Evolutionary conservation across 2,797 vertebrate species (phyloP), one percentile per base, ranked within the genome.

Genomic region (Pempheris klunzingeri): DNA sequence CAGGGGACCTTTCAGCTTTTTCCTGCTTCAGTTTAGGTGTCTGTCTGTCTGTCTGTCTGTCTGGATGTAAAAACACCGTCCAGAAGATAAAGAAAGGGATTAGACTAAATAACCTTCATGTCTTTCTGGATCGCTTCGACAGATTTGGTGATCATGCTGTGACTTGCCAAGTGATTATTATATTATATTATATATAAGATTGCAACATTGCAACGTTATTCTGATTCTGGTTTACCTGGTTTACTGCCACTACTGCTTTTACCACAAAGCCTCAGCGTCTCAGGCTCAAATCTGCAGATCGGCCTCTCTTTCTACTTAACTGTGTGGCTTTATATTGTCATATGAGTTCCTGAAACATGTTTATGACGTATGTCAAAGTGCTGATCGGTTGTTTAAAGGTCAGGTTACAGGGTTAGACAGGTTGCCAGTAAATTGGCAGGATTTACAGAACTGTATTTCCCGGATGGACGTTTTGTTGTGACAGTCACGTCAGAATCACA

Each of bases 11-110:
- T 32, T 59, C 22, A 62, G 13, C 17, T 22, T 62, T 71, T 71
- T 58, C 44, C 70, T 66, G 71, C 36, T 50, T 63, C 30, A n/a
- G 4, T 26, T 18, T 46, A 28, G 32, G 44, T 26, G 38, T 62
- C 52, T 58, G 49, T 57, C 20, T n/a, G n/a, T n/a, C n/a, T n/a
- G n/a, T n/a, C n/a, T n/a, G n/a, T 3, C 3, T 47, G 41, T 52
- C 22, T 72, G 43, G 22, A 53, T 53, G 53, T 52, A 41, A 47
- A 60, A 44, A 39, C 18, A 57, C 34, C 52, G 34, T 20, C n/a
- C 20, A 46, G 52, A 18, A 20, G 36, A 75, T 44, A 26, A n/a
- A n/a, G n/a, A n/a, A n/a, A n/a, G 28, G 20, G 13, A 32, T 55
- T 3, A 22, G 5, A 18, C 20, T 9, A 43, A 4, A 54, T 7